phyloP scores from a whole-genome alignment of 2,888 invertebrate species.

The Gisinianus flammeolus region DNA sequence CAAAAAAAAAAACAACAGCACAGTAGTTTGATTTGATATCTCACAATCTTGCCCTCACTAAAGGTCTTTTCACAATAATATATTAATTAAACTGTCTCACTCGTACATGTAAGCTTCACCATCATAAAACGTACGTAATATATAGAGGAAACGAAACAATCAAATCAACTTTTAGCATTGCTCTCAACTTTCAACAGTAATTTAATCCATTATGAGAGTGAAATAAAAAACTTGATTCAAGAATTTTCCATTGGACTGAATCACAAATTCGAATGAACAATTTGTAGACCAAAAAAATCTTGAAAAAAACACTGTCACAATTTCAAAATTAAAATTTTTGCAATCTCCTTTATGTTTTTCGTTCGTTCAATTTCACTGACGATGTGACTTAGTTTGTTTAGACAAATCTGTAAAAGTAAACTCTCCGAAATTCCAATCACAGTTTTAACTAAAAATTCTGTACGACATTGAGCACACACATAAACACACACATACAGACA shows the following conservation, averaged over 20 bases:
- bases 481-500: neutral
- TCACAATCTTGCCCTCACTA: neutral
- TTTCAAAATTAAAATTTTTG: neutral
- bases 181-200: neutral
- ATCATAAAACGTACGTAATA: too few species aligned
- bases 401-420: neutral
- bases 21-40: slow-evolving; percentile 7
- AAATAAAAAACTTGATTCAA: neutral
- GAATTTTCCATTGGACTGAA: neutral
- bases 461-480: neutral
- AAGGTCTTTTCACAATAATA: neutral
- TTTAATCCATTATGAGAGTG: neutral
- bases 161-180: neutral
- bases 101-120: too few species aligned
- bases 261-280: neutral
- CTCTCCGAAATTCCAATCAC: too few species aligned
- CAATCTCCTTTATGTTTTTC: too few species aligned
- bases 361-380: too few species aligned
- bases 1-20: neutral
- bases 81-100: neutral
- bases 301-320: neutral
- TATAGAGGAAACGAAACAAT: neutral
- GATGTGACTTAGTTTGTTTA: neutral
- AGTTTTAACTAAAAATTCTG: neutral
- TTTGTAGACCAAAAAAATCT: neutral